Base-by-base conservation (phyloP, 2,888 invertebrate genomes). In the Hirtodrosophila histrioides region DNA sequence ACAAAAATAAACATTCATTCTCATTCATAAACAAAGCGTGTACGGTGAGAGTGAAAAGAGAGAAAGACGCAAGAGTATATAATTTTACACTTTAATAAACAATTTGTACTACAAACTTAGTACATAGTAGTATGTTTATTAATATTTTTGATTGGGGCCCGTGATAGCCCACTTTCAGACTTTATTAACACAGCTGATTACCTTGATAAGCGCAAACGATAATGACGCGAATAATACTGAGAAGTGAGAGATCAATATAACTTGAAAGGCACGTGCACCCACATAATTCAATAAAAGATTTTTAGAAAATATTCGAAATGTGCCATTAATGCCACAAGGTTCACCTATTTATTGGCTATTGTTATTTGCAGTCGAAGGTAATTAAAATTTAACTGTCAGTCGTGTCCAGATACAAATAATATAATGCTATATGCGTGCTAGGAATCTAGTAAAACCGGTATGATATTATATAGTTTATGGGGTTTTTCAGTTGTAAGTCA, bases 1-100 rank as follows among this genome's bases (percentile, higher is more conserved):
- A 69, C 35, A 60, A 35, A 69, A 29, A 54, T 31, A 53, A 53
- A 61, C 43, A 49, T 40, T 27, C 11, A 53, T 40, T 50, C 57
- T 44, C 54, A 69, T 75, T 69, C 37, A 44, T 55, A 68, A 69
- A 75, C 36, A 63, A 69, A 51, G 4, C 8, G 36, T 8, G 10
- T 9, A 46, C 24, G 29, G 39, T 23, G 49, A 41, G 12, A 39
- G 9, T 6, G n/a, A 33, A 7, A 40, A 40, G 27, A 17, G 27
- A 11, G 11, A 31, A 43, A 43, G 36, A 12, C 31, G 35, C 0
- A 29, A 41, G 48, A 29, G 12, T 6, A 5, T 0, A 9, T 5
- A 11, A 37, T 4, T 64, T 12, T 29, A 12, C 11, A 24, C 23
- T 8, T 51, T 45, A 35, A 10, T 45, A 40, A 24, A 51, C 17